Evolutionary conservation across 1,140 invertebrate genomes (phyloP), one percentile per base, ranked within the genome.

Genomic region (Sminthurinus signatus): DNA sequence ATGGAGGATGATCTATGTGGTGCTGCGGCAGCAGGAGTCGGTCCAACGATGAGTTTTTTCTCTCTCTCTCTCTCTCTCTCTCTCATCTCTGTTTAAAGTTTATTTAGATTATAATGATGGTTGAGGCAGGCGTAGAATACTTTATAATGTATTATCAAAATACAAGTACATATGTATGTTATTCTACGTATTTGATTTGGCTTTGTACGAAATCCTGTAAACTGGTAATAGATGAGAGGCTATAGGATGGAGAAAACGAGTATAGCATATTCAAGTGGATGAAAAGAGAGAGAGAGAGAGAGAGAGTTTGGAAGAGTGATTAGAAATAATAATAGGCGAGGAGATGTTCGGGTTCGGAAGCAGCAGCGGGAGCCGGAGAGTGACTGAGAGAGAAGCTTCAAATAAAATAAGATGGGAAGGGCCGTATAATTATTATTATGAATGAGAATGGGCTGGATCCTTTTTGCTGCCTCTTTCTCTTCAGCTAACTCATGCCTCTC

Each of bases 401-500:
- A 65, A 65, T 65, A 58, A 65, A 65, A 65, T 65, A 65, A 51
- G 64, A 65, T 65, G 64, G 64, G 64, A 65, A 61, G 64, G 64
- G 64, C 64, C 58, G 59, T 65, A 58, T 65, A 65, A 65, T 65
- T 64, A 15, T n/a, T 48, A 65, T 65, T 65, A 65, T 65, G 64
- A 65, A 65, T 55, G 57, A 60, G n/a, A 48, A 60, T 65, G 64
- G 64, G 64, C 43, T 65, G 64, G 64, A 54, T 60, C 44, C 52
- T 27, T 56, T 51, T 44, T 46, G 52, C 54, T 58, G 29, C 52
- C 64, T 54, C 43, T 43, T 54, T 61, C 52, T 61, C 32, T 36
- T 36, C 32, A n/a, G n/a, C n/a, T n/a, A n/a, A n/a, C n/a, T n/a
- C n/a, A n/a, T n/a, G n/a, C n/a, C n/a, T n/a, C n/a, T n/a, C n/a